phyloP scores from a whole-genome alignment of 2,888 invertebrate species.

The Siphlonurus alternatus region DNA sequence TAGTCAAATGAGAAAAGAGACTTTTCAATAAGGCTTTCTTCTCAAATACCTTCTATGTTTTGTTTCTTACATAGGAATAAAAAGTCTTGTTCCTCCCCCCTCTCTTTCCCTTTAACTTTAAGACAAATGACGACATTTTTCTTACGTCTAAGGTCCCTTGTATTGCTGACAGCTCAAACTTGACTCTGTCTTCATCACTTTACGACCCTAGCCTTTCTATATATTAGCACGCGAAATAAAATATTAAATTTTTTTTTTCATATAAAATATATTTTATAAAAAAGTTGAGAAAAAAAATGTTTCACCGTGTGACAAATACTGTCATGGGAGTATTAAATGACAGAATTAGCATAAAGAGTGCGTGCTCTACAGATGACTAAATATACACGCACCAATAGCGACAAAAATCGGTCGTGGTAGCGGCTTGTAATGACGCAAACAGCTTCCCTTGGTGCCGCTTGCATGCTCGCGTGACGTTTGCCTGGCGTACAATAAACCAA shows the following conservation, averaged over 20 bases:
- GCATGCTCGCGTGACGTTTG: not conserved
- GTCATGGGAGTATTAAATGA: not conserved
- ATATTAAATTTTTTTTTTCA: not conserved
- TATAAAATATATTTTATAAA: no score
- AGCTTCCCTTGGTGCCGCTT: no score
- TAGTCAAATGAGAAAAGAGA: not conserved
- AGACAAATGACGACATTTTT: not conserved
- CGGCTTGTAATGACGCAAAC: not conserved
- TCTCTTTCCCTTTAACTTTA: not conserved
- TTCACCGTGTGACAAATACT: not conserved
- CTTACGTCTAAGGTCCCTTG: not conserved
- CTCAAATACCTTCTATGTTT: not conserved
- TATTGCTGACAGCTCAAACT: not conserved
- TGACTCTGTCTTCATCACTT: not conserved
- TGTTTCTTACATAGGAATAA: not conserved
- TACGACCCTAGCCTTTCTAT: not conserved
- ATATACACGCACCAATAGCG: not conserved
- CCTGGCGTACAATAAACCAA: not conserved
- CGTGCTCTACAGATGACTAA: not conserved
- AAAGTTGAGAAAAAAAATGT: no score
- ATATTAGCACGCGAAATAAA: not conserved
- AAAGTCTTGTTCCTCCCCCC: not conserved
- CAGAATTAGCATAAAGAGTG: not conserved
- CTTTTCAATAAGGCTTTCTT: not conserved
- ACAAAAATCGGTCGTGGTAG: not conserved